phyloP scores from a whole-genome alignment of 1,140 invertebrate genomes.

The Drosophila pruinosa region DNA sequence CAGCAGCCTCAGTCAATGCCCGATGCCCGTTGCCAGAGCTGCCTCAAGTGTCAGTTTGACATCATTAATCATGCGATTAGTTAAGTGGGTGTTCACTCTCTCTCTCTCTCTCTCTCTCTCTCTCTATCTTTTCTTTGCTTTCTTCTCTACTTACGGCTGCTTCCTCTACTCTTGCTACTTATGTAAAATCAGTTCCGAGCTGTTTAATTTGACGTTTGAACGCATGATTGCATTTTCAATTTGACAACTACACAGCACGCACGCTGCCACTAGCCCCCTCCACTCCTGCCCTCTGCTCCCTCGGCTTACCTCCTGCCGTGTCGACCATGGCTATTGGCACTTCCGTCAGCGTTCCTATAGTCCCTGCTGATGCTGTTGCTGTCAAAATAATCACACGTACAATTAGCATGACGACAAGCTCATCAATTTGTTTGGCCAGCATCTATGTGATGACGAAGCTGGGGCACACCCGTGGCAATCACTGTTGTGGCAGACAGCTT shows the following conservation, averaged over 20 bases:
- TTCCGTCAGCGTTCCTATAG: conserved; percentile 22
- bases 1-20: no score
- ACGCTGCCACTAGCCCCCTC: neutral
- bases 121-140: neutral
- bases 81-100: conserved; percentile 77
- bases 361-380: conserved; percentile 34
- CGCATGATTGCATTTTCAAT: conserved; percentile 79
- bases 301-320: conserved; percentile 9
- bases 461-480: no score
- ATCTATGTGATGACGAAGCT: neutral
- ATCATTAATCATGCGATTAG: conserved; percentile 83
- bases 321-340: conserved; percentile 21
- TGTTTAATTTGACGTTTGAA: conserved; percentile 81
- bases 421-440: conserved; percentile 59
- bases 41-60: conserved; percentile 74
- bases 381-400: conserved; percentile 82
- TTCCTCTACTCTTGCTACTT: conserved; percentile 34
- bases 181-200: conserved; percentile 79
- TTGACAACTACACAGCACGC: conserved; percentile 61
- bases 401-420: conserved; percentile 78
- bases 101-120: neutral
- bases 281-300: neutral
- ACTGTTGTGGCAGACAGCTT: neutral
- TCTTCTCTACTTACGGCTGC: neutral
- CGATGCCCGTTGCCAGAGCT: conserved; percentile 20